Conservation (phyloP, 2,113 vertebrate genomes). For the Alligator mississippiensis region DNA sequence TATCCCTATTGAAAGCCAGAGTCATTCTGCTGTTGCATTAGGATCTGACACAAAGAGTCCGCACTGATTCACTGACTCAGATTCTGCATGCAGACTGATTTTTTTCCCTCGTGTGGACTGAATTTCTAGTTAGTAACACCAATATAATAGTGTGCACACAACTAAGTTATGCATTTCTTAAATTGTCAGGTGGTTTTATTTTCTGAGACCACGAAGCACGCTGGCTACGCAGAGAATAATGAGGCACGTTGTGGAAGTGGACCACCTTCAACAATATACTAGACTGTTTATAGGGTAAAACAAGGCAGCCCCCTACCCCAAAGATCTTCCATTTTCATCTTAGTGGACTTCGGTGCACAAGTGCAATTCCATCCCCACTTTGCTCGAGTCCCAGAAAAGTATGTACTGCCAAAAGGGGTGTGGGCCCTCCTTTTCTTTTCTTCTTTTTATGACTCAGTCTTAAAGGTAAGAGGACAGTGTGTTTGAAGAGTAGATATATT, state of each 20-base stretch:
- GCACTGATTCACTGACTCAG: neutral
- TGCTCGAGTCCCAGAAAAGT: too few relatives aligned
- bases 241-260: neutral
- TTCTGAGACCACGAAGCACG: neutral
- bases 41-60: neutral
- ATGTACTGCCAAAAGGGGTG: too few relatives aligned
- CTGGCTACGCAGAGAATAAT: neutral
- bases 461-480: too few relatives aligned
- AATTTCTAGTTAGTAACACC: neutral
- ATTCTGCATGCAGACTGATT: neutral
- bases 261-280: neutral
- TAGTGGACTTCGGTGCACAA: too few relatives aligned
- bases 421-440: too few relatives aligned
- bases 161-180: neutral
- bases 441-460: too few relatives aligned
- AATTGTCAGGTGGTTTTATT: neutral
- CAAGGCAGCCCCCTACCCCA: neutral
- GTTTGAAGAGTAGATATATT: too few relatives aligned
- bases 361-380: too few relatives aligned
- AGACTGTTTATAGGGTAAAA: neutral
- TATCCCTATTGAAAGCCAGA: neutral
- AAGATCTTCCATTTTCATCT: too few relatives aligned
- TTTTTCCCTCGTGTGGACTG: neutral
- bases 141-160: fast-evolving
- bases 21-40: neutral